Conservation (phyloP, 2,113 vertebrate genomes). For the Chroicocephalus ridibundus region DNA sequence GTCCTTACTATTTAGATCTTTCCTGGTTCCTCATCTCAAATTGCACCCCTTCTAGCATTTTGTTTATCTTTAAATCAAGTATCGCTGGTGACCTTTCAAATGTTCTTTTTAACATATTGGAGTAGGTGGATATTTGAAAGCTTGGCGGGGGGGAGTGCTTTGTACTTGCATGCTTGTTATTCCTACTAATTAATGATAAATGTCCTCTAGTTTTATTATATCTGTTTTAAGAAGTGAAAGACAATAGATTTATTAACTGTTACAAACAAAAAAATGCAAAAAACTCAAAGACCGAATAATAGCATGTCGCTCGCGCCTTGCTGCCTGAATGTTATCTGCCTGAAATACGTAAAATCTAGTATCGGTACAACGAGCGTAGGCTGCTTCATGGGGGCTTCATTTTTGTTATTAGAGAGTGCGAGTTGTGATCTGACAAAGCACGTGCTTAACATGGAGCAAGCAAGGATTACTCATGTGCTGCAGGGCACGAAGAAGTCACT, state of each 20-base stretch:
- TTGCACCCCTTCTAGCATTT: not conserved
- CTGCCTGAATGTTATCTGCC: not conserved
- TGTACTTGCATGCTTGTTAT: not conserved
- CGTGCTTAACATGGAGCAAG: not conserved
- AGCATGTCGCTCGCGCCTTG: not conserved
- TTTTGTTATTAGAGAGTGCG: not conserved
- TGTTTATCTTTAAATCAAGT: slow-evolving; percentile 1
- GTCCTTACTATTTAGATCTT: not conserved
- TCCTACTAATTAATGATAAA: slow-evolving; percentile 11
- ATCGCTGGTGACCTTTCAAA: slow-evolving; percentile 38
- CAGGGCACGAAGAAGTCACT: not conserved
- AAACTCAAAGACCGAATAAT: not conserved
- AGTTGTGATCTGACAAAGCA: not conserved
- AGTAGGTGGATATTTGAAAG: slow-evolving; percentile 54
- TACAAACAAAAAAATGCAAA: not conserved
- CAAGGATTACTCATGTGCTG: not conserved
- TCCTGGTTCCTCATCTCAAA: not conserved
- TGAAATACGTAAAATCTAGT: not conserved
- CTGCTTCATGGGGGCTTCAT: not conserved
- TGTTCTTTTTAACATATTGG: slow-evolving; percentile 60
- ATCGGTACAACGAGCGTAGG: accelerated
- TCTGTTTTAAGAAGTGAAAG: not conserved
- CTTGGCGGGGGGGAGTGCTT: not conserved
- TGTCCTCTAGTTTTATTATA: not conserved
- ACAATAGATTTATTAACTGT: not conserved